A percentile compares a stretch with the other conserved stretches of the same genome.
Conservation (phyloP, 2,797 vertebrate species). For the Carduelis carduelis region DNA sequence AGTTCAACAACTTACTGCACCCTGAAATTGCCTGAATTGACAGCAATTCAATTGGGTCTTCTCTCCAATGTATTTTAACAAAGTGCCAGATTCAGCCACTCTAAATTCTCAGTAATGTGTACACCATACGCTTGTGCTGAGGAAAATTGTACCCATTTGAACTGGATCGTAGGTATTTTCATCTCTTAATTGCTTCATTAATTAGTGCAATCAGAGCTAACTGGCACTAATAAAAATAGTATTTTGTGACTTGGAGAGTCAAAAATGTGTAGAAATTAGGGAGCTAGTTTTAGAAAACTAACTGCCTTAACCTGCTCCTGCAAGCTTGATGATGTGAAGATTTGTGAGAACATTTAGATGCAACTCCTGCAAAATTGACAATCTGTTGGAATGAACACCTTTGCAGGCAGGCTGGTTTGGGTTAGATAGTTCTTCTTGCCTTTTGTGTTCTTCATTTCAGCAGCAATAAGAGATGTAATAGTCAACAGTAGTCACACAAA, state of each 20-base stretch:
- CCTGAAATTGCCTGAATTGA: background rate
- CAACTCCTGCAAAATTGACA: background rate
- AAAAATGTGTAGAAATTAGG: background rate
- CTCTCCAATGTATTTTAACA: background rate
- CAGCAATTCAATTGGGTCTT: background rate
- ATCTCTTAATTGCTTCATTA: background rate
- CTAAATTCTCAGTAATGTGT: background rate
- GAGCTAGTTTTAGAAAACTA: background rate
- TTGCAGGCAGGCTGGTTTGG: background rate
- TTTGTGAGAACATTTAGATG: background rate
- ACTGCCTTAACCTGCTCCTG: background rate
- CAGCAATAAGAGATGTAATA: background rate
- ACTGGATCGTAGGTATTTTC: background rate
- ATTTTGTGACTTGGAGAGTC: background rate
- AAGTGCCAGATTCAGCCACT: background rate
- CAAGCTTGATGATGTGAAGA: background rate
- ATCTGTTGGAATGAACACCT: background rate
- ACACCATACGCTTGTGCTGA: background rate
- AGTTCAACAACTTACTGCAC: background rate
- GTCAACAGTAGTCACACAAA: background rate
- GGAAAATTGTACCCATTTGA: background rate
- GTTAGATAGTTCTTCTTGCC: background rate
- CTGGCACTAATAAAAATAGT: background rate
- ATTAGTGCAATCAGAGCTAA: background rate
- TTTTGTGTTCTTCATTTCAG: background rate